Conservation (phyloP, 2,113 vertebrate genomes). For the Gyps fulvus region DNA sequence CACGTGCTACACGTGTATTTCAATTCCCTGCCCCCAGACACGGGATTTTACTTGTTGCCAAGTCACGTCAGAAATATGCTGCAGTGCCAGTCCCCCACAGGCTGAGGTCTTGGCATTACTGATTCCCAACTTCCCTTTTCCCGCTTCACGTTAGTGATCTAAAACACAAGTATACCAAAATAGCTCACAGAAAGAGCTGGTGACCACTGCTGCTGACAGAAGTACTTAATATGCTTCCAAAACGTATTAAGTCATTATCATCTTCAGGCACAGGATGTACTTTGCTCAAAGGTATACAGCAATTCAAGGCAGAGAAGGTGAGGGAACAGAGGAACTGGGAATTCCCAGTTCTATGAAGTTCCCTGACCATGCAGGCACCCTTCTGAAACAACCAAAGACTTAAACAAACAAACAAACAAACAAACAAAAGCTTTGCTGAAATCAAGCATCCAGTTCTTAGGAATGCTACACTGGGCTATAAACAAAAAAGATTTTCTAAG, state of each 20-base stretch:
- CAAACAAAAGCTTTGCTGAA: neutral
- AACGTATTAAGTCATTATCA: neutral
- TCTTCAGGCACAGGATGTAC: neutral
- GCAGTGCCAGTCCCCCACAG: neutral
- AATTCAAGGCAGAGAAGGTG: neutral
- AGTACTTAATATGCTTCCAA: neutral
- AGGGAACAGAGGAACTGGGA: neutral
- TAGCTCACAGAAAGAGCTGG: neutral
- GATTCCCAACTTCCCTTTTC: neutral
- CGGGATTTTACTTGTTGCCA: neutral
- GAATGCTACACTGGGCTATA: neutral
- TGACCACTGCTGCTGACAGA: neutral
- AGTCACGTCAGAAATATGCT: neutral
- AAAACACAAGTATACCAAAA: constrained; percentile 11
- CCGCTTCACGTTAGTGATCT: neutral
- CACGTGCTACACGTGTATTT: constrained; percentile 10
- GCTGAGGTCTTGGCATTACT: neutral
- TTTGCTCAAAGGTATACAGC: neutral
- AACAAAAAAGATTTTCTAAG: neutral
- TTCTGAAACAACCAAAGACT: neutral
- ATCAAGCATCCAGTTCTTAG: neutral
- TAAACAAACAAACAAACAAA: neutral
- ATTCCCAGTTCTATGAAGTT: neutral
- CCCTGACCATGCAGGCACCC: neutral
- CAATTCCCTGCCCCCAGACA: neutral